These are phyloP conservation scores for Psophia crepitans DNA, from an alignment of 2,113 vertebrate genomes.

Conservation along the genomic window DNA sequence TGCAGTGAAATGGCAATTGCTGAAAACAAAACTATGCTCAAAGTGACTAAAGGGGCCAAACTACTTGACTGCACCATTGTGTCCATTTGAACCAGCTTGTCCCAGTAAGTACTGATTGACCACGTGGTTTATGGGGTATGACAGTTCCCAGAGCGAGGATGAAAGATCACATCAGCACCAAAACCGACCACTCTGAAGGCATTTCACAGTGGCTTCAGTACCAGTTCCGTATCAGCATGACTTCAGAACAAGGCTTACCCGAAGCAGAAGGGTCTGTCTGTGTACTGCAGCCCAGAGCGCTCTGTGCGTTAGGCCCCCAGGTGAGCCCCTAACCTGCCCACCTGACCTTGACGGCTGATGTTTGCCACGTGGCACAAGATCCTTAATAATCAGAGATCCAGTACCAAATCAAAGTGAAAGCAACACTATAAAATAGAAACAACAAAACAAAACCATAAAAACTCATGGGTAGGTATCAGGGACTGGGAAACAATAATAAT, in stretches of 20 bases:
- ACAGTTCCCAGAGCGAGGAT: not conserved
- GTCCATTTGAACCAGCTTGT: accelerated
- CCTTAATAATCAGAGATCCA: not conserved
- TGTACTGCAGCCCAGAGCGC: too few species aligned
- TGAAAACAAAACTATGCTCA: not conserved
- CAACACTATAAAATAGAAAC: accelerated
- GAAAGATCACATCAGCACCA: not conserved
- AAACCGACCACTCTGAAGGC: not conserved
- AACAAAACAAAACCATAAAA: accelerated
- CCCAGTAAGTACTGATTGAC: not conserved
- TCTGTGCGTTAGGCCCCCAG: not conserved
- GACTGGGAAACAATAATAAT: not conserved
- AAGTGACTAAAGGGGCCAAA: not conserved
- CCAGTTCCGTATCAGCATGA: too few species aligned
- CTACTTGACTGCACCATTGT: not conserved
- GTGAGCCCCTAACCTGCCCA: not conserved
- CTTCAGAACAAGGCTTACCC: not conserved
- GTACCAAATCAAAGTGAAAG: not conserved
- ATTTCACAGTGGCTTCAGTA: not conserved
- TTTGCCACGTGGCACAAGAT: not conserved
- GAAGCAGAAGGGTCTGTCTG: not conserved
- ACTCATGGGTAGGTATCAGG: accelerated
- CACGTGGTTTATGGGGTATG: not conserved
- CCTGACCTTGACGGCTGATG: not conserved
- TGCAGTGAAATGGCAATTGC: not conserved